Conservation (phyloP, 2,797 vertebrate species). For the Heteromormyrus szaboi region DNA sequence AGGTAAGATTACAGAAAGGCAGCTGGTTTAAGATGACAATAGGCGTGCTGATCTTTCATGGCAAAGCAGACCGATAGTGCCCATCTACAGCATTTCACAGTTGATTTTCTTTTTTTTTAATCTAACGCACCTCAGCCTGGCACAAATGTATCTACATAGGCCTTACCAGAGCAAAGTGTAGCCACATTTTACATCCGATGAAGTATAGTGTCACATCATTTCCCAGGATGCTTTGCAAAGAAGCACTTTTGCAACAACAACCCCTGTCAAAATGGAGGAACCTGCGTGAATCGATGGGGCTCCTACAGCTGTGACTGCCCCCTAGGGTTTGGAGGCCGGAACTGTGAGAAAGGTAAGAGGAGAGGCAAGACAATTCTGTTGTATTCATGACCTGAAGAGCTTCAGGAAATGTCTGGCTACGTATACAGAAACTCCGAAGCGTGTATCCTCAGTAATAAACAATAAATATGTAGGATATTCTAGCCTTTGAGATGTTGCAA, state of each 20-base stretch:
- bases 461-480: not conserved
- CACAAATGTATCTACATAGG: not conserved
- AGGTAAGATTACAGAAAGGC: slow-evolving; percentile 52
- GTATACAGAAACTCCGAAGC: not conserved
- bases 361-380: not conserved
- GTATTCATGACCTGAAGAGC: not conserved
- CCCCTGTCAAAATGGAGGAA: slow-evolving; percentile 81
- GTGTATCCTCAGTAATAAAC: not conserved
- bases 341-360: slow-evolving; percentile 77
- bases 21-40: not conserved
- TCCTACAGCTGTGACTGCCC: slow-evolving; percentile 82
- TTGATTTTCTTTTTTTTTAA: not conserved
- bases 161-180: not conserved
- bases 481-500: not conserved
- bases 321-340: slow-evolving; percentile 82
- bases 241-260: slow-evolving; percentile 77
- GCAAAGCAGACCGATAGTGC: not conserved
- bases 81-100: not conserved
- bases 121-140: not conserved
- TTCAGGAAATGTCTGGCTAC: not conserved
- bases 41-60: not conserved
- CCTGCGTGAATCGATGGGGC: slow-evolving; percentile 83
- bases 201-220: not conserved
- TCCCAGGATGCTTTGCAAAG: slow-evolving; percentile 78
- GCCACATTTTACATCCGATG: not conserved